Conservation (phyloP, 2,113 vertebrate species). For the Crotalus helleri region DNA sequence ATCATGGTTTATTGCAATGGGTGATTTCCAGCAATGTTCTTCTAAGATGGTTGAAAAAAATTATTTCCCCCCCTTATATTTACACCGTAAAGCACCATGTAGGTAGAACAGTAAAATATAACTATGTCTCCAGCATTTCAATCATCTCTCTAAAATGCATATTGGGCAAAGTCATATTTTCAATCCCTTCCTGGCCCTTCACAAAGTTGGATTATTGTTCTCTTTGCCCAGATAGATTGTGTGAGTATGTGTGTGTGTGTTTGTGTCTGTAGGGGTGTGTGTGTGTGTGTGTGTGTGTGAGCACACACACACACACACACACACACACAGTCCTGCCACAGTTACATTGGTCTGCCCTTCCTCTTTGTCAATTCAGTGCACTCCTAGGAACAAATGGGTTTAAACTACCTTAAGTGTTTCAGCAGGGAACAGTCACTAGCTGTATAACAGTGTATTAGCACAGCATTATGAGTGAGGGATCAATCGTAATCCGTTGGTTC, state of each 20-base stretch:
- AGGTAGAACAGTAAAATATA: neutral
- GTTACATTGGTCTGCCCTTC: neutral
- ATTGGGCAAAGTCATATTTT: neutral
- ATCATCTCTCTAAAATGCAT: neutral
- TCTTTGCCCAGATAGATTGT: neutral
- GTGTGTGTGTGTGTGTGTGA: no score
- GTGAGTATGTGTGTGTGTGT: neutral
- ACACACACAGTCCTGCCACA: no score
- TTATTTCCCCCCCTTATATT: neutral
- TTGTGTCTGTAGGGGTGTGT: no score
- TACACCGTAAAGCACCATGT: neutral
- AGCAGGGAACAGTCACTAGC: neutral
- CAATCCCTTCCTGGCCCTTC: neutral
- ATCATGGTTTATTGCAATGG: neutral
- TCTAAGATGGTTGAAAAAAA: neutral
- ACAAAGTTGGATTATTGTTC: neutral
- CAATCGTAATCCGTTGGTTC: conserved; percentile 24
- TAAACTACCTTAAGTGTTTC: conserved; percentile 35
- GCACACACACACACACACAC: no score
- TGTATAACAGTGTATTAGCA: conserved; percentile 11
- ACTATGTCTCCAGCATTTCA: neutral
- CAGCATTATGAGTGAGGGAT: conserved; percentile 23
- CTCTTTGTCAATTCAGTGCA: conserved; percentile 27
- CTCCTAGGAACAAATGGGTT: conserved; percentile 25
- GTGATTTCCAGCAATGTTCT: neutral